These are phyloP conservation scores for Gallinago media DNA, from an alignment of 2,113 vertebrate genomes.

Conservation along the genomic window DNA sequence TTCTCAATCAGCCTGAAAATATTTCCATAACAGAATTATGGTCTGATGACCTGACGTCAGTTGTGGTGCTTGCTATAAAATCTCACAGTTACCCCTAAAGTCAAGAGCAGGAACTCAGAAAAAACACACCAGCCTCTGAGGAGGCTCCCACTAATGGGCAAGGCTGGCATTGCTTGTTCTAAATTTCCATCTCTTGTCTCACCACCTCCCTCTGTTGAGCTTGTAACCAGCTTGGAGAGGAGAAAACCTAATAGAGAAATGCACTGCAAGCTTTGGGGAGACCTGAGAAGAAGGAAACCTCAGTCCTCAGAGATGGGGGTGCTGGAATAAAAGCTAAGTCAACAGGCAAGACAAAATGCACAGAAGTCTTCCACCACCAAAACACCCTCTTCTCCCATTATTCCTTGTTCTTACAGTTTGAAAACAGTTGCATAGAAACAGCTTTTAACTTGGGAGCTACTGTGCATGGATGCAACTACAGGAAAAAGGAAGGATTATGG, in stretches of 20 bases:
- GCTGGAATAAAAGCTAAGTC: background rate
- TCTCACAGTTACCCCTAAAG: background rate
- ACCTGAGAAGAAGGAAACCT: background rate
- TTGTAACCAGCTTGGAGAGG: background rate
- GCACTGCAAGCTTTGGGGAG: background rate
- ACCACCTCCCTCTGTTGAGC: background rate
- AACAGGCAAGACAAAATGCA: background rate
- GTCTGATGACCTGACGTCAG: background rate
- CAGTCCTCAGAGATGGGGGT: background rate
- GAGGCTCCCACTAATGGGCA: background rate
- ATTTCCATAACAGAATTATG: background rate
- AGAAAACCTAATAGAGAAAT: background rate
- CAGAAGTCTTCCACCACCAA: background rate
- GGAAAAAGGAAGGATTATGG: background rate
- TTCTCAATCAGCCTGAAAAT: background rate
- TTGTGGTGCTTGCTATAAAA: background rate
- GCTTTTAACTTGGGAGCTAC: background rate
- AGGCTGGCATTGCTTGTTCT: background rate
- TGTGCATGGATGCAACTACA: rapidly evolving
- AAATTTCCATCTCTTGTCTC: background rate
- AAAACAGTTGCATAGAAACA: background rate
- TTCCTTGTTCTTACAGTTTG: background rate
- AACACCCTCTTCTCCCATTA: background rate
- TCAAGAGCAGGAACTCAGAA: rapidly evolving
- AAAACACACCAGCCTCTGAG: background rate